Percentiles rank a stretch among this genome's conserved stretches.
These are phyloP conservation scores for Rhyacophila evoluta DNA, from an alignment of 2,888 invertebrate species.

Conservation along the genomic window DNA sequence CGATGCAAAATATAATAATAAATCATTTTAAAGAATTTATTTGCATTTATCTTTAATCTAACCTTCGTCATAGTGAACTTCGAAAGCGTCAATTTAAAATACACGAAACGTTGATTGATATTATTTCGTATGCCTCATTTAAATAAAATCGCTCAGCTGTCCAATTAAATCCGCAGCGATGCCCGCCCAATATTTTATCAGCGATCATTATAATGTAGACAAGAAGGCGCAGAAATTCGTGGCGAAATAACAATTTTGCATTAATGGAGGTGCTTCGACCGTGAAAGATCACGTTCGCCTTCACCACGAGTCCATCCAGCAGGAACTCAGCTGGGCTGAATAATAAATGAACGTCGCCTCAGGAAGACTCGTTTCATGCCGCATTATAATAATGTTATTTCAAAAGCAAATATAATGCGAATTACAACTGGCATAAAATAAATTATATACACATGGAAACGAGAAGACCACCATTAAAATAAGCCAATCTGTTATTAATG, in stretches of 20 bases:
- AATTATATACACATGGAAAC: too few species aligned
- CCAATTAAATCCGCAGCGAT: conserved; percentile 4
- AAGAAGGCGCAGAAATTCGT: background rate
- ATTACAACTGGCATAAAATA: too few species aligned
- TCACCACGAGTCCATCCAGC: background rate
- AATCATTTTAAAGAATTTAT: too few species aligned
- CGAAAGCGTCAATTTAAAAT: too few species aligned
- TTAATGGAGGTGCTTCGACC: background rate
- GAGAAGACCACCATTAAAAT: too few species aligned
- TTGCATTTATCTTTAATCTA: too few species aligned
- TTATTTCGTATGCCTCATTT: background rate
- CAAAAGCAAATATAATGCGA: too few species aligned
- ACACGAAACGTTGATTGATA: background rate
- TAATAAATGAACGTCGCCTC: background rate
- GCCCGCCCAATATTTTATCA: background rate
- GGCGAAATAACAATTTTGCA: background rate
- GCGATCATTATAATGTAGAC: background rate
- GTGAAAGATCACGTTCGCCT: background rate
- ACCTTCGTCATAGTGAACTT: too few species aligned
- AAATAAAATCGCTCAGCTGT: background rate
- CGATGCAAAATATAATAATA: too few species aligned
- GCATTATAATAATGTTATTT: background rate
- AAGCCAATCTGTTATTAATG: too few species aligned
- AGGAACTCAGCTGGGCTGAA: background rate
- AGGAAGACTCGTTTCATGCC: background rate